A percentile compares a stretch with the other conserved stretches of the same genome.
Evolutionary conservation across 2,888 invertebrate genomes (phyloP).

Genomic region (Shargacucullia verbasci): DNA sequence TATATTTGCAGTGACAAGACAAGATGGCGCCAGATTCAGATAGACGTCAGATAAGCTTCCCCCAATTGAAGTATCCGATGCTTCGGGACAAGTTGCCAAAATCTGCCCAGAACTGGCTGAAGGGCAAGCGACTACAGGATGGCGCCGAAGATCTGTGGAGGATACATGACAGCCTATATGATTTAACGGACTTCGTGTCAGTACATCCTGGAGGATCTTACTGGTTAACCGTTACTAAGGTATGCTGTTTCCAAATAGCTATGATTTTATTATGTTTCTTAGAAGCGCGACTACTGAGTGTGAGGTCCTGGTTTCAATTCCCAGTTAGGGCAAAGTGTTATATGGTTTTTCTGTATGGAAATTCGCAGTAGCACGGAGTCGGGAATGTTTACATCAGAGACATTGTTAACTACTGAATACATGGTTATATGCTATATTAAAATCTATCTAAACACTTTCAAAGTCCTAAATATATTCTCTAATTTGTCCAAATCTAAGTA

Average conservation of each 20-base stretch:
- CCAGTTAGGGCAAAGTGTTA: too few relatives aligned
- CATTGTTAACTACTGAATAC: too few relatives aligned
- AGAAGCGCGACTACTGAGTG: too few relatives aligned
- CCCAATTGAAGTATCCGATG: slow-evolving; percentile 85
- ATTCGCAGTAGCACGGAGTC: too few relatives aligned
- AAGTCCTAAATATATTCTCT: background rate
- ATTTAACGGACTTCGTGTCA: slow-evolving; percentile 93
- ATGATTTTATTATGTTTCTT: background rate
- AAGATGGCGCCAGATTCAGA: slow-evolving; percentile 73
- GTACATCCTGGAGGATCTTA: slow-evolving; percentile 96
- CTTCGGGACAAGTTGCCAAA: slow-evolving; percentile 79
- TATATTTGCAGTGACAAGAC: slow-evolving; percentile 21
- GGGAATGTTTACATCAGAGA: too few relatives aligned
- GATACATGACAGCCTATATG: slow-evolving; percentile 94
- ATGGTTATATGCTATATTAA: too few relatives aligned
- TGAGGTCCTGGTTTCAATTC: too few relatives aligned
- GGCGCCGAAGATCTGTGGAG: slow-evolving; percentile 94
- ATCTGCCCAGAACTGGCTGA: slow-evolving; percentile 89
- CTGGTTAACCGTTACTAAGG: slow-evolving; percentile 93
- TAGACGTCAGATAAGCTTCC: slow-evolving; percentile 79
- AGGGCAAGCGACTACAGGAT: slow-evolving; percentile 91
- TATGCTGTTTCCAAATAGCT: slow-evolving; percentile 53
- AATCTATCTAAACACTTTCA: too few relatives aligned
- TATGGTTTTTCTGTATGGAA: too few relatives aligned
- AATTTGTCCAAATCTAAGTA: too few relatives aligned